These are phyloP conservation scores for Lineus longissimus DNA, from an alignment of 1,140 invertebrate genomes.

Conservation along the genomic window DNA sequence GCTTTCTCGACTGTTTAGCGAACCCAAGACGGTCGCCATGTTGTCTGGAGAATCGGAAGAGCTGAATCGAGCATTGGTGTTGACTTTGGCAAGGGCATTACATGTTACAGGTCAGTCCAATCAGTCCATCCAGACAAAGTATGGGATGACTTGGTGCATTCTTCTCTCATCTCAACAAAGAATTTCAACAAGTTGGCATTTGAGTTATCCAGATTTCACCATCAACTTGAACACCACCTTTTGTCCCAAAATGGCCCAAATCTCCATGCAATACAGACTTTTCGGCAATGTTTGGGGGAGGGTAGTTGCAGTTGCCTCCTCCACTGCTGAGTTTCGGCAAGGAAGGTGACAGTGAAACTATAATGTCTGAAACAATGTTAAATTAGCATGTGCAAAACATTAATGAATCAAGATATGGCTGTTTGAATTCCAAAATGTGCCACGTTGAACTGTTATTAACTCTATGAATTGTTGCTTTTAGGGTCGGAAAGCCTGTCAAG, in stretches of 20 bases:
- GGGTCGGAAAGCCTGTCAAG: slow-evolving; percentile 64
- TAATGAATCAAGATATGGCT: too few relatives aligned
- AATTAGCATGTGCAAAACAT: too few relatives aligned
- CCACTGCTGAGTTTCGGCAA: too few relatives aligned
- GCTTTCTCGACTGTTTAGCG: slow-evolving; percentile 77
- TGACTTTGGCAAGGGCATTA: slow-evolving; percentile 89
- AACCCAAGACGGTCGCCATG: slow-evolving; percentile 68
- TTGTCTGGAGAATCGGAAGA: slow-evolving; percentile 93
- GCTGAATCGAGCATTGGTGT: slow-evolving; percentile 82
- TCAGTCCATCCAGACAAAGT: background rate
- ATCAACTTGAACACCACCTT: background rate
- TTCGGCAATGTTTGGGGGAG: too few relatives aligned
- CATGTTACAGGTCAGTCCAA: slow-evolving; percentile 74
- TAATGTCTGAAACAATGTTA: too few relatives aligned
- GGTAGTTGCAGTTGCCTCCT: too few relatives aligned
- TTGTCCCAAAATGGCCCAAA: background rate
- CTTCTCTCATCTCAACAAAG: too few relatives aligned
- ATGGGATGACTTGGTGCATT: background rate
- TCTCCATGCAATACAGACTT: too few relatives aligned
- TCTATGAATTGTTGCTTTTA: slow-evolving; percentile 1
- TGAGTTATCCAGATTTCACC: too few relatives aligned
- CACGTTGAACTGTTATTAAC: background rate
- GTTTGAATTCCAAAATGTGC: too few relatives aligned
- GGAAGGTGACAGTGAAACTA: too few relatives aligned
- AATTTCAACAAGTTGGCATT: too few relatives aligned